Base-by-base conservation (phyloP, 2,113 vertebrate species). In the Epinephelus fuscoguttatus region DNA sequence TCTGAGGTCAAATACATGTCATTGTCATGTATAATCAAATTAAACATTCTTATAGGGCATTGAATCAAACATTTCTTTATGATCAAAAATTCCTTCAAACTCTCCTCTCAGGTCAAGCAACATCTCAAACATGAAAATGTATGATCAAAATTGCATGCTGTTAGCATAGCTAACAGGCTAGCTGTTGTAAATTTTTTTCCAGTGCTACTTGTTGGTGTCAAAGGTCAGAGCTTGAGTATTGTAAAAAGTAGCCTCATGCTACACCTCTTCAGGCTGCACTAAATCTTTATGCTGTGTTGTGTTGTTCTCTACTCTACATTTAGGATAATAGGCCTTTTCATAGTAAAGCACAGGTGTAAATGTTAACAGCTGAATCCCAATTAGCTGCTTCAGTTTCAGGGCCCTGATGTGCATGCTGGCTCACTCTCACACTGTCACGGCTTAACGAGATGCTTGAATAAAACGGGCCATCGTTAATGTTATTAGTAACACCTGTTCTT, bases 121-220 rank as follows among this genome's bases (percentile, higher is more conserved):
- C 19, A 63, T 53, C 15, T 63, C 57, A 63, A 11, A 67, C 9
- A 52, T 68, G 17, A 69, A 52, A 52, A 72, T 60, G 40, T 30
- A 19, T 7, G 15, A 57, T 27, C 15, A 60, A 62, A 37, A 10
- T 15, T 30, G 30, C 3, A 25, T 0, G 0, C n/a, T 23, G 10
- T 47, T 25, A 23, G n/a, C 3, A 15, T 12, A 1, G 30, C 30
- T 30, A 30, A 4, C 4, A 1, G 4, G 30, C 4, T 1, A 1
- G 21, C 33, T 33, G 21, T 33, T 52, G 27, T 53, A 69, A 13
- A 33, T 0, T 3, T 25, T 17, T 25, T 8, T 27, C 37, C 25
- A 30, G 4, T 42, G 40, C 6, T 45, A 10, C 3, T 45, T 45
- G 9, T 12, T 45, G 55, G 59, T 30, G 17, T 77, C 75, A 77